Percentiles rank a stretch among this genome's conserved stretches.
Evolutionary conservation across 2,797 vertebrate species (phyloP).

Genomic region (Ctenosaura bakeri): DNA sequence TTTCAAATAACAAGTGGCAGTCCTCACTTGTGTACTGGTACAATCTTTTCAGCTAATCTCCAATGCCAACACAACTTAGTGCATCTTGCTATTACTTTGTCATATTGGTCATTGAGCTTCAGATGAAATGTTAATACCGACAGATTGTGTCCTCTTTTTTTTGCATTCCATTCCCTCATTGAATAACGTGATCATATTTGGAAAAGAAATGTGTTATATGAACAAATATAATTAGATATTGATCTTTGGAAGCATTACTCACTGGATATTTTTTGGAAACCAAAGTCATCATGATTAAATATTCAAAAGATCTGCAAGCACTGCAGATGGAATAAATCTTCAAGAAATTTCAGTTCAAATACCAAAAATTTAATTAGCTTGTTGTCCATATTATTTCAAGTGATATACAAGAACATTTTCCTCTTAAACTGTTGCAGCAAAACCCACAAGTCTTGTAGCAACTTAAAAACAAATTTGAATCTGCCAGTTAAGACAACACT

Average conservation of each 20-base stretch:
- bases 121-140: not conserved
- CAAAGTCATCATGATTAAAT: not conserved
- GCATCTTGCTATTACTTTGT: not conserved
- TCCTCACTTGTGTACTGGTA: not conserved
- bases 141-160: not conserved
- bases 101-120: not conserved
- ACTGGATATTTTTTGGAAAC: not conserved
- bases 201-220: not conserved
- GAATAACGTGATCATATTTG: not conserved
- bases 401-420: not conserved
- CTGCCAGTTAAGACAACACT: not conserved
- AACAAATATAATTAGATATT: conserved; percentile 45
- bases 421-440: not conserved
- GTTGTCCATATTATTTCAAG: not conserved
- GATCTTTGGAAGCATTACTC: not conserved
- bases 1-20: not conserved
- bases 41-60: not conserved
- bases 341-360: not conserved
- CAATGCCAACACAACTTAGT: not conserved
- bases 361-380: not conserved
- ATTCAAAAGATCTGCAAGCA: conserved; percentile 11
- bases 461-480: not conserved
- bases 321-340: not conserved
- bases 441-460: not conserved
- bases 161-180: not conserved